Evolutionary conservation across 2,888 invertebrate species (phyloP).

Genomic region (Drosophila pseudotakahashii): DNA sequence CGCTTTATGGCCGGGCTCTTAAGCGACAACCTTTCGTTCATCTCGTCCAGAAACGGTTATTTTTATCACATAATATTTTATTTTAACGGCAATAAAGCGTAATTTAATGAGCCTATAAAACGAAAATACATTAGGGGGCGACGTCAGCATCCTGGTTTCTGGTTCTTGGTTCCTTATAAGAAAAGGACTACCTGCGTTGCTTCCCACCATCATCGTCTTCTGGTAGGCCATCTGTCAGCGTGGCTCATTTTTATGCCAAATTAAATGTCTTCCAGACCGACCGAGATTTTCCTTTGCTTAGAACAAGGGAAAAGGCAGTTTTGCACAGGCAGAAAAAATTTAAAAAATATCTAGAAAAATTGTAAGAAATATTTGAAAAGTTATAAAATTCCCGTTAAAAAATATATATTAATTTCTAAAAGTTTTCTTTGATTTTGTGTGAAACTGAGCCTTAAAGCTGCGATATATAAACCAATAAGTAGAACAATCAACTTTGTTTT

Average conservation of each 20-base stretch:
- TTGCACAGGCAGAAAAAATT: slow-evolving; percentile 5
- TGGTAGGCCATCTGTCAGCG: slow-evolving; percentile 64
- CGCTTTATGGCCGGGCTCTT: slow-evolving; percentile 25
- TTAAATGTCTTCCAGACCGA: slow-evolving; percentile 64
- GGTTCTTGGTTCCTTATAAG: slow-evolving; percentile 1
- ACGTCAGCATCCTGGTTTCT: slow-evolving; percentile 14
- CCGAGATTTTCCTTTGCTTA: slow-evolving; percentile 36
- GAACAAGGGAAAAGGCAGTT: not conserved
- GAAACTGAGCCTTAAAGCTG: not conserved
- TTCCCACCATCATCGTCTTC: slow-evolving; percentile 20
- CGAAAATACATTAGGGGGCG: slow-evolving; percentile 74
- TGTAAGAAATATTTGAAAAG: too few relatives aligned
- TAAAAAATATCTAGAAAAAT: too few relatives aligned
- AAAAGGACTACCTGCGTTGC: slow-evolving; percentile 24
- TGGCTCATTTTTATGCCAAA: slow-evolving; percentile 69
- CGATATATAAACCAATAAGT: not conserved
- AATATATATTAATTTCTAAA: too few relatives aligned
- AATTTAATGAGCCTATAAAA: slow-evolving; percentile 82
- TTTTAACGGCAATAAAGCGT: slow-evolving; percentile 81
- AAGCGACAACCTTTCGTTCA: slow-evolving; percentile 17
- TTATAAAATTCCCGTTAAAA: too few relatives aligned
- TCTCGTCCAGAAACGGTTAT: slow-evolving; percentile 38
- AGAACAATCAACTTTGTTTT: slow-evolving; percentile 8
- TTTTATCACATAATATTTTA: slow-evolving; percentile 82
- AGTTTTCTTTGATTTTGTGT: too few relatives aligned